These are phyloP conservation scores for Anisognathus igniventris DNA, from an alignment of 2,797 vertebrate genomes.

Conservation along the genomic window DNA sequence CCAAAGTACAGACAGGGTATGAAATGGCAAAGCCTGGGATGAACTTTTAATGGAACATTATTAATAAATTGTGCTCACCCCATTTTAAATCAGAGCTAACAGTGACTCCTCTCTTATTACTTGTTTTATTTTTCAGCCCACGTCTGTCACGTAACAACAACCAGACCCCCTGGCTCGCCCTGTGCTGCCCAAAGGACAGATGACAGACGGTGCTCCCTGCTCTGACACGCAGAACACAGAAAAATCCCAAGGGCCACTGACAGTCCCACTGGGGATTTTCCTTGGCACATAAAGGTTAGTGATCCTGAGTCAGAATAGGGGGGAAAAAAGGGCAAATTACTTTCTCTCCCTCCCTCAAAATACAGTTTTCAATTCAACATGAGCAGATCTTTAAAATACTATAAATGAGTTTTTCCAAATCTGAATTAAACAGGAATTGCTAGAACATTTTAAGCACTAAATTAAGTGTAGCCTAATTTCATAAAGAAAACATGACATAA, in stretches of 20 bases:
- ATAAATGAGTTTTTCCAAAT: not conserved
- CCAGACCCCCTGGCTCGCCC: not conserved
- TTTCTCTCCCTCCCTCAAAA: not conserved
- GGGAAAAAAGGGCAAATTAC: not conserved
- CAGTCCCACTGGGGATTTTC: not conserved
- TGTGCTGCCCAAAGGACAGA: not conserved
- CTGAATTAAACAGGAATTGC: not conserved
- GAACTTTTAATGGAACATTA: not conserved
- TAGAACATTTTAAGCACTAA: not conserved
- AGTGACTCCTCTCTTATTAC: not conserved
- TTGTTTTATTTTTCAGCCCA: not conserved
- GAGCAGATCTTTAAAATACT: not conserved
- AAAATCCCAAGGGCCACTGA: slow-evolving; percentile 2
- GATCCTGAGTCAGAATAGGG: not conserved
- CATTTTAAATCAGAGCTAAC: not conserved
- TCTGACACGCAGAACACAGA: not conserved
- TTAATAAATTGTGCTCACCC: not conserved
- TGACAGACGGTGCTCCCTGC: not conserved
- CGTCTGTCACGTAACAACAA: not conserved
- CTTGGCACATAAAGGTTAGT: not conserved
- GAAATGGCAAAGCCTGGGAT: not conserved
- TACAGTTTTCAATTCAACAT: not conserved
- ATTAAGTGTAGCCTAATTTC: not conserved
- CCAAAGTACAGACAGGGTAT: fast-evolving
- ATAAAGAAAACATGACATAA: not conserved